These are phyloP conservation scores for Oryzias celebensis DNA, from an alignment of 2,113 vertebrate genomes.

Conservation along the genomic window DNA sequence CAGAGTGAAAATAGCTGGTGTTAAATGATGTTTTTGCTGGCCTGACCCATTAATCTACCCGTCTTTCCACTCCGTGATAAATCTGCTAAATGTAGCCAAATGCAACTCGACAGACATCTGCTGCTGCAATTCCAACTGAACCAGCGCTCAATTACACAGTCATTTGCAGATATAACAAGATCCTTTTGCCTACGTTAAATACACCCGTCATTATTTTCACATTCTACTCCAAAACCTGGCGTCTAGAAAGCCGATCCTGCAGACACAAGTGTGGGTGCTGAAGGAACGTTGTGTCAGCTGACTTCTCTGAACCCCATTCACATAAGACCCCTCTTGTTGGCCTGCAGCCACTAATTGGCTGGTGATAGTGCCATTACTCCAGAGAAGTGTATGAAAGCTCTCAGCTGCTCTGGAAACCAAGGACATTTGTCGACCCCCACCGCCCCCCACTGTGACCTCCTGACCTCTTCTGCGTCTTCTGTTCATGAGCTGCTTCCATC, in stretches of 20 bases:
- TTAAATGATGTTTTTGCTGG: background rate
- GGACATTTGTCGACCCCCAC: slow-evolving; percentile 34
- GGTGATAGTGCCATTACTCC: slow-evolving; percentile 42
- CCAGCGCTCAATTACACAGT: slow-evolving; percentile 43
- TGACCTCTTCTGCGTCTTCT: slow-evolving; percentile 32
- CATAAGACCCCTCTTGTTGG: slow-evolving; percentile 38
- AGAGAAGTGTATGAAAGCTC: slow-evolving; percentile 51
- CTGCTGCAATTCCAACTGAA: slow-evolving; percentile 31
- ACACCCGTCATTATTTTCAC: slow-evolving; percentile 26
- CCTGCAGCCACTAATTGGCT: slow-evolving; percentile 53
- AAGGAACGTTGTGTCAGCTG: slow-evolving; percentile 22
- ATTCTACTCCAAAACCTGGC: slow-evolving; percentile 14
- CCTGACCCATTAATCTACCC: slow-evolving; percentile 41
- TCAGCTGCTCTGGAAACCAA: slow-evolving; percentile 45
- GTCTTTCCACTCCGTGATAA: slow-evolving; percentile 8
- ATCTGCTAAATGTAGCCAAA: slow-evolving; percentile 27
- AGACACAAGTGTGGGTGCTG: slow-evolving; percentile 24
- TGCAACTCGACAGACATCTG: slow-evolving; percentile 32
- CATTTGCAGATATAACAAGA: slow-evolving; percentile 38
- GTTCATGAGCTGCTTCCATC: slow-evolving; percentile 15
- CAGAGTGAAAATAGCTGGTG: too few species aligned
- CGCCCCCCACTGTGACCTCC: slow-evolving; percentile 26
- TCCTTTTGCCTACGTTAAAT: slow-evolving; percentile 13
- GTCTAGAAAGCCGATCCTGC: slow-evolving; percentile 3
- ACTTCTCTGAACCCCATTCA: slow-evolving; percentile 28